Conservation (phyloP, 1,140 invertebrate species). For the Lethrus apterus region DNA sequence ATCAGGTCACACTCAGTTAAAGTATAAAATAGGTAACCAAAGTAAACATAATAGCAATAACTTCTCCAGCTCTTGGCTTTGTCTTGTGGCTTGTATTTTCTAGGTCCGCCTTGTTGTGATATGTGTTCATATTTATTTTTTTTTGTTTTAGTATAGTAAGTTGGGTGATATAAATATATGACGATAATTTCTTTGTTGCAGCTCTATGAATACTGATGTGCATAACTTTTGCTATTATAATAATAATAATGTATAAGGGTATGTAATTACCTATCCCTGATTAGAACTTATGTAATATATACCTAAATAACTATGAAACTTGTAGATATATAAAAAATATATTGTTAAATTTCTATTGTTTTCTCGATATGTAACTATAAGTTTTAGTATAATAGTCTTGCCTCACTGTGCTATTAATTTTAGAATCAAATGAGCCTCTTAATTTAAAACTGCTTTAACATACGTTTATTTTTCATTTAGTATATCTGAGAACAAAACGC, state of each 20-base stretch:
- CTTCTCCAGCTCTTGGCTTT: background rate
- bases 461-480: no score
- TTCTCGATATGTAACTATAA: no score
- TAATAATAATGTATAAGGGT: conserved; percentile 20
- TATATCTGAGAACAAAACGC: no score
- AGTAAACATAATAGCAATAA: conserved; percentile 1
- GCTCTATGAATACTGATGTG: conserved; percentile 23
- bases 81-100: no score
- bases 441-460: no score
- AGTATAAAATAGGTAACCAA: no score
- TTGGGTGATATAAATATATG: background rate
- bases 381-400: no score
- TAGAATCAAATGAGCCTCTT: no score
- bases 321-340: conserved; percentile 39
- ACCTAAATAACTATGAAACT: conserved; percentile 35
- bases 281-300: conserved; percentile 36
- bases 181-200: conserved; percentile 6
- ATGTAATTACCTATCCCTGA: conserved; percentile 23
- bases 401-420: no score
- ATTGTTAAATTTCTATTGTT: conserved; percentile 38
- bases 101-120: no score
- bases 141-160: background rate
- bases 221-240: conserved; percentile 23
- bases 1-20: no score
- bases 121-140: background rate